phyloP scores from a whole-genome alignment of 30 jellyfish, hydroid and myxozoan species.

The Phacellophora camtschatica region DNA sequence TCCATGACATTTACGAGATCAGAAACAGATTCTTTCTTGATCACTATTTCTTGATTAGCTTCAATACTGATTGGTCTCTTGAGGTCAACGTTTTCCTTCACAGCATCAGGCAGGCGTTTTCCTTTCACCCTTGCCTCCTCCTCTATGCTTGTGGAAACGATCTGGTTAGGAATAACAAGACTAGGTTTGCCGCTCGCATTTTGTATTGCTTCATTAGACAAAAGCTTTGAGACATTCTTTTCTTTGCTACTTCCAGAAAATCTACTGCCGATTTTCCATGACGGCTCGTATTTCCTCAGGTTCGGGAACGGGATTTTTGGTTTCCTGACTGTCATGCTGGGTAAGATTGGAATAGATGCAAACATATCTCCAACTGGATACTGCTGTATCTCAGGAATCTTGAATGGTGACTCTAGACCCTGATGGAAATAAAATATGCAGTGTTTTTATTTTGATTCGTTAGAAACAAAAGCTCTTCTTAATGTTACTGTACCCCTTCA shows the following conservation, averaged over 20 bases:
- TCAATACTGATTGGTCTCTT: conserved; percentile 4
- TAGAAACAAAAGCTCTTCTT: background rate
- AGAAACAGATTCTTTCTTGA: background rate
- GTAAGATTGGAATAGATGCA: conserved; percentile 25
- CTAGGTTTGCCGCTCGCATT: background rate
- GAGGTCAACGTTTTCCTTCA: conserved; percentile 29
- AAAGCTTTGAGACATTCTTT: background rate
- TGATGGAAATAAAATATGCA: too few species aligned
- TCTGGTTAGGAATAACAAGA: background rate
- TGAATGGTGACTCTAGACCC: conserved; percentile 64
- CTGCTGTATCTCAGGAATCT: conserved; percentile 26
- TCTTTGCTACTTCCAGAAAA: background rate
- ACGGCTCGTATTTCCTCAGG: conserved; percentile 15
- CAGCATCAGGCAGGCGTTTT: background rate
- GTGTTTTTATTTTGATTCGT: too few species aligned
- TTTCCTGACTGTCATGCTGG: conserved; percentile 27
- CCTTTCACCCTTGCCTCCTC: background rate
- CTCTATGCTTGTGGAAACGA: background rate
- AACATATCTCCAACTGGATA: conserved; percentile 63
- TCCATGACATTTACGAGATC: background rate
- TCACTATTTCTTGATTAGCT: background rate
- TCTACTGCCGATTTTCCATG: conserved; percentile 21
- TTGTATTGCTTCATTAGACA: background rate
- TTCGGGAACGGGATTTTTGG: conserved; percentile 1
- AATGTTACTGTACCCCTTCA: background rate